Percentiles rank a stretch among this genome's conserved stretches.
phyloP scores from a whole-genome alignment of 2,888 invertebrate species.

The Oxytorus armatus region DNA sequence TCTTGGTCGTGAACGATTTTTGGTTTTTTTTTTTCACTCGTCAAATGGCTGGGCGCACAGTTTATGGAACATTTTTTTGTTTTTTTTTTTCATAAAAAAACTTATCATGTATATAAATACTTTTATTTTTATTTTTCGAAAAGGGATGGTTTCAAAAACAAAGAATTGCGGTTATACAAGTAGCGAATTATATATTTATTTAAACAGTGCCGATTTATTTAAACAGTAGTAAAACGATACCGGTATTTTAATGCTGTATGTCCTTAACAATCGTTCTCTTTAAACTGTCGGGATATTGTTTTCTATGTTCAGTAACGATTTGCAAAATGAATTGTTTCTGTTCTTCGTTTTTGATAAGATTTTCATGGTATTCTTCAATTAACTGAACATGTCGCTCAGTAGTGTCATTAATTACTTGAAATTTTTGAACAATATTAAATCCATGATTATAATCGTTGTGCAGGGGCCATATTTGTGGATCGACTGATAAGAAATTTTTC shows the following conservation, averaged over 20 bases:
- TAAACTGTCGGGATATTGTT: conserved; percentile 19
- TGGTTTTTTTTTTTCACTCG: too few relatives aligned
- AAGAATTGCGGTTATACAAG: too few relatives aligned
- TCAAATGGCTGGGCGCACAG: too few relatives aligned
- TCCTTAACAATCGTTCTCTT: not conserved
- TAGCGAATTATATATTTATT: too few relatives aligned
- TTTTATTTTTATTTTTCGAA: too few relatives aligned
- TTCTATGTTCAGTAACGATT: conserved; percentile 33
- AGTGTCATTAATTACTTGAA: conserved; percentile 45
- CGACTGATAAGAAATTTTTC: conserved; percentile 33
- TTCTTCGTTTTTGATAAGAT: conserved; percentile 43
- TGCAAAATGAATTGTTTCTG: conserved; percentile 48
- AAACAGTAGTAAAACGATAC: not conserved
- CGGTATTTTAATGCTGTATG: not conserved
- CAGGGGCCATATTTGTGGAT: conserved; percentile 33
- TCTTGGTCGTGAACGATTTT: too few relatives aligned
- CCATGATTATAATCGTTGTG: conserved; percentile 34
- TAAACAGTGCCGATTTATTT: too few relatives aligned
- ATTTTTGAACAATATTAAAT: conserved; percentile 18
- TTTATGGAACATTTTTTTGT: too few relatives aligned
- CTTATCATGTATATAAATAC: too few relatives aligned
- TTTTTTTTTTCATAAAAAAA: too few relatives aligned
- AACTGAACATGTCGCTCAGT: conserved; percentile 51
- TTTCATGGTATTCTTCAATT: conserved; percentile 49
- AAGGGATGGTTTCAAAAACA: too few relatives aligned